A percentile compares a stretch with the other conserved stretches of the same genome.
Evolutionary conservation across 1,140 invertebrate genomes (phyloP).

Genomic region (Trachymyrmex septentrionalis): DNA sequence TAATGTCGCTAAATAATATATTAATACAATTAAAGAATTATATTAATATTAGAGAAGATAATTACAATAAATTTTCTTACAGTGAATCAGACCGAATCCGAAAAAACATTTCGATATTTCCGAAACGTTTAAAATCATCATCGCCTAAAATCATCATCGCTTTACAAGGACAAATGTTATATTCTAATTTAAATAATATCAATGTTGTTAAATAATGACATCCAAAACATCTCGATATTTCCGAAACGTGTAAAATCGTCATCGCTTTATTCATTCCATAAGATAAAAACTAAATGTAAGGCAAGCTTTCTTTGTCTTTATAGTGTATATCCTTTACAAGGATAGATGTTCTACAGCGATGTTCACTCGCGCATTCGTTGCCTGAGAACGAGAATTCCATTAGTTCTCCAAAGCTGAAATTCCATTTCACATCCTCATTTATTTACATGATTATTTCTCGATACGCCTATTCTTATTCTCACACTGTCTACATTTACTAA

Average conservation of each 20-base stretch:
- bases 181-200: slow-evolving; percentile 20
- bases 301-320: background rate
- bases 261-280: background rate
- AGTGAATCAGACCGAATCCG: too few species aligned
- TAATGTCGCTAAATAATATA: background rate
- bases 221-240: background rate
- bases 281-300: slow-evolving; percentile 8
- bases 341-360: background rate
- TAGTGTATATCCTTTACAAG: background rate
- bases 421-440: background rate
- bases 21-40: background rate
- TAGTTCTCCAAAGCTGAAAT: slow-evolving; percentile 16
- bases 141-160: too few species aligned
- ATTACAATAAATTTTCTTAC: too few species aligned
- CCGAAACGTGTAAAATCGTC: background rate
- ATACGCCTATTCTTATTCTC: background rate
- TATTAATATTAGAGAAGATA: too few species aligned
- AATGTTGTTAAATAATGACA: background rate
- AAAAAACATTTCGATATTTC: too few species aligned
- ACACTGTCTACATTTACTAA: background rate
- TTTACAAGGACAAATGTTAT: background rate
- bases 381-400: slow-evolving; percentile 25
- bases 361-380: slow-evolving; percentile 28
- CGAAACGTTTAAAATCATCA: too few species aligned
- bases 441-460: background rate